A percentile compares a stretch with the other conserved stretches of the same genome.
These are phyloP conservation scores for Trididemnum miniatum DNA, from an alignment of 23 tunicate genomes.

Conservation along the genomic window DNA sequence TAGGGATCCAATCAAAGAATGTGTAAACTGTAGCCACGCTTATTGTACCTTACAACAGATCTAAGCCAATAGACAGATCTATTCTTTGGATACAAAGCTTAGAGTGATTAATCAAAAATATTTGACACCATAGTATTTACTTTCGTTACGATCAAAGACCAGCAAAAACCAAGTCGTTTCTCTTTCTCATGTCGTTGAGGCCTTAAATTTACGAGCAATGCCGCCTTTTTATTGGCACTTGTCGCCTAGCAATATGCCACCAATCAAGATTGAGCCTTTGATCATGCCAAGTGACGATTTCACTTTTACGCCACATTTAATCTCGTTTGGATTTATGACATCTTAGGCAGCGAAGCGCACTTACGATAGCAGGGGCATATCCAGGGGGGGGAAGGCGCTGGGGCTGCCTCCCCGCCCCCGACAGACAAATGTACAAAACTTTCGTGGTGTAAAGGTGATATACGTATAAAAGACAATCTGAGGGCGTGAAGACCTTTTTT, in stretches of 20 bases:
- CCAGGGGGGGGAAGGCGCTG: no score
- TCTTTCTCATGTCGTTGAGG: background rate
- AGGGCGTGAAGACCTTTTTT: no score
- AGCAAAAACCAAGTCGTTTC: background rate
- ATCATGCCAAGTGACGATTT: slow-evolving; percentile 25
- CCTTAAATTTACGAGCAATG: slow-evolving; percentile 38
- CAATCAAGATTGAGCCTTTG: slow-evolving; percentile 61
- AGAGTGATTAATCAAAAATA: slow-evolving; percentile 59
- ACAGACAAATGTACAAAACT: no score
- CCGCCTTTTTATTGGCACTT: slow-evolving; percentile 34
- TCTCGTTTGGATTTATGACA: slow-evolving; percentile 34
- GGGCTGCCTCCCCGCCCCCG: no score
- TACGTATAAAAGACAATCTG: no score
- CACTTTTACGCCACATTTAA: slow-evolving; percentile 34
- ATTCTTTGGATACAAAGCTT: slow-evolving; percentile 37
- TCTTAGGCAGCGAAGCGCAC: no score
- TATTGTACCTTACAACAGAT: slow-evolving; percentile 42
- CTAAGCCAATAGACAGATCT: slow-evolving; percentile 15
- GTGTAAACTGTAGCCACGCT: background rate
- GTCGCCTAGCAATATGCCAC: slow-evolving; percentile 45
- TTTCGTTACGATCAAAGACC: slow-evolving; percentile 37
- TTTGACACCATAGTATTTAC: slow-evolving; percentile 60
- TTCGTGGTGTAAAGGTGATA: no score
- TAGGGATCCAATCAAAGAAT: background rate
- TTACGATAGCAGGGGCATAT: no score